Evolutionary conservation across 2,113 vertebrate genomes (phyloP).

Genomic region (Carlito syrichta): DNA sequence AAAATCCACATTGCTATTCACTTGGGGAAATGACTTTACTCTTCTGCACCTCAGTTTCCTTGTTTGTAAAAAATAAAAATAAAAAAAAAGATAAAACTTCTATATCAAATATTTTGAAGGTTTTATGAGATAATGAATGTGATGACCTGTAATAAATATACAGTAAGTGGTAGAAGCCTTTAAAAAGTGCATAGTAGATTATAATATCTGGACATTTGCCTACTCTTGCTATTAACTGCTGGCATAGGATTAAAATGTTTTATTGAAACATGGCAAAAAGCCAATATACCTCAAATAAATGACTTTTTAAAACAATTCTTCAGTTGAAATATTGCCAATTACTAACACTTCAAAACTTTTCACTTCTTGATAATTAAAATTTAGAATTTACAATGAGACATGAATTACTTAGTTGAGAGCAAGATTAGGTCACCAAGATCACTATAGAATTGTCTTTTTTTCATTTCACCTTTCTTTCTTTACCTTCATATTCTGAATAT

Average conservation of each 20-base stretch:
- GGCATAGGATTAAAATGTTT: conserved; percentile 1
- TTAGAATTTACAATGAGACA: background rate
- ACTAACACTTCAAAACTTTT: background rate
- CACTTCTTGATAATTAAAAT: background rate
- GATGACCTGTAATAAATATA: background rate
- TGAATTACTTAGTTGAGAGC: background rate
- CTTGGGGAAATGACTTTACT: background rate
- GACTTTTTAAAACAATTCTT: background rate
- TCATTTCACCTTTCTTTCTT: background rate
- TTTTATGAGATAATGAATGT: background rate
- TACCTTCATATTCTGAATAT: background rate
- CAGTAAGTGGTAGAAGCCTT: background rate
- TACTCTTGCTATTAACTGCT: background rate
- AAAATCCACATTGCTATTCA: no score
- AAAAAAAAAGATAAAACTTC: background rate
- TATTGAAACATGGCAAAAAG: conserved; percentile 25
- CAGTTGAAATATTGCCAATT: background rate
- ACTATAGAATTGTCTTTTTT: background rate
- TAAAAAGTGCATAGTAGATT: background rate
- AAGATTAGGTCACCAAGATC: background rate
- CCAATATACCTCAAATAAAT: background rate
- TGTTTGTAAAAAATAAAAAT: background rate
- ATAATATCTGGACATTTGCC: background rate
- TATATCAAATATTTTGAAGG: background rate
- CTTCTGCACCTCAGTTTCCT: background rate